Base-by-base conservation (phyloP, 2,888 invertebrate species). In the Aspidiotus destructor region DNA sequence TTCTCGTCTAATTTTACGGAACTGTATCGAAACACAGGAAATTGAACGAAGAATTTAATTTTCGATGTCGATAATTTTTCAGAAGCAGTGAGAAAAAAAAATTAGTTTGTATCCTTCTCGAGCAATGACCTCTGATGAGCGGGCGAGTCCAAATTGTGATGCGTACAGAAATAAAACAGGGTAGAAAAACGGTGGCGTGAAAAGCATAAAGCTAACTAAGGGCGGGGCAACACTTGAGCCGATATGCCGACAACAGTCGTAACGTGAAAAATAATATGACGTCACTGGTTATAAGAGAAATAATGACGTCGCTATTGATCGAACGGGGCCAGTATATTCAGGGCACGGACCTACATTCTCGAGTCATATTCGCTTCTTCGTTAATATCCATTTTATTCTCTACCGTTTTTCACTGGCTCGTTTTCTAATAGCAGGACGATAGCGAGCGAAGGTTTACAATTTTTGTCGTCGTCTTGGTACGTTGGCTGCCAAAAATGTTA, bases 241-340 rank as follows among this genome's bases (percentile, higher is more conserved):
- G 62, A 53, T 57, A 41, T 17, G 65, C 65, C 41, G 57, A 65
- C 54, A 41, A 44, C 28, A 65, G 41, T 55, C 41, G 53, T 44
- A 44, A 44, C 48, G 16, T 44, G 57, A 57, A 58, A 64, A 44
- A 10, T 65, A 28, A 48, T 58, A 65, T 65, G 65, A 65, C 65
- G 65, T 65, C 65, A 65, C 57, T 28, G 28, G 44, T 65, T 65
- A 7, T 10, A 41, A 42, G 16, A 44, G 57, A 65, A 65, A 65
- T 65, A 65, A 65, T 65, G 65, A 65, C 65, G 65, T 65, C 57
- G 58, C 42, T 65, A 65, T 65, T 55, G 65, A 65, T 65, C 57
- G 65, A 48, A 57, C 65, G 57, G 16, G 58, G 54, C 65, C 54
- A 28, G 28, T 28, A 58, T 65, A 65, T 65, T 65, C 57, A 28